Percentiles rank a stretch among this genome's conserved stretches.
Conservation (phyloP, 2,113 vertebrate species). For the Stigmatopora argus region DNA sequence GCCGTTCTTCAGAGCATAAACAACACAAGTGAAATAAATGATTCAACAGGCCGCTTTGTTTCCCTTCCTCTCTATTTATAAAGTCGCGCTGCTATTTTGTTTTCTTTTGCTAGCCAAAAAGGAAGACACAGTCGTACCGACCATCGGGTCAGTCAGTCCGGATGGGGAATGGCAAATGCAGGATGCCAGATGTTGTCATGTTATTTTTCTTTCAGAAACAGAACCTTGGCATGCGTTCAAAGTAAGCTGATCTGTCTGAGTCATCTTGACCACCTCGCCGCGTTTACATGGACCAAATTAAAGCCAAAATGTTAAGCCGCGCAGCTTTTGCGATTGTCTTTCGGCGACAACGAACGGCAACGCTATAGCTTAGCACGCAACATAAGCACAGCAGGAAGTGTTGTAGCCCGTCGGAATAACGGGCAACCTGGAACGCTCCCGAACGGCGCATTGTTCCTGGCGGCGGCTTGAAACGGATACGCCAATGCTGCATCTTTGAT, state of each 20-base stretch:
- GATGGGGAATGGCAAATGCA: too few species aligned
- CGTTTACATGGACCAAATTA: slow-evolving; percentile 24
- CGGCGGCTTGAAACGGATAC: slow-evolving; percentile 61
- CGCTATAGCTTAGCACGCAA: slow-evolving; percentile 3
- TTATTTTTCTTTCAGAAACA: slow-evolving; percentile 7
- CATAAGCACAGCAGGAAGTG: neutral
- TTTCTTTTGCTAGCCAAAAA: too few species aligned
- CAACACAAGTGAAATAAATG: too few species aligned
- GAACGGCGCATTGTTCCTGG: slow-evolving; percentile 36
- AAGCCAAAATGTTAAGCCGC: slow-evolving; percentile 24
- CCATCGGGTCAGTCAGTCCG: too few species aligned
- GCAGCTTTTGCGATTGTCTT: slow-evolving; percentile 12
- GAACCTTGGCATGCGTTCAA: slow-evolving; percentile 15
- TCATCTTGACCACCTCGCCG: slow-evolving; percentile 16
- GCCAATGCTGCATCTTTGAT: slow-evolving; percentile 69
- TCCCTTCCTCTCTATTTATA: too few species aligned
- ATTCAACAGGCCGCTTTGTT: too few species aligned
- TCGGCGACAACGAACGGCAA: slow-evolving; percentile 16
- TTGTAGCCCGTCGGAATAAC: neutral
- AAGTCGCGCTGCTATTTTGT: too few species aligned
- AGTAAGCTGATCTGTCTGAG: slow-evolving; percentile 27
- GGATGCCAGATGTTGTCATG: neutral
- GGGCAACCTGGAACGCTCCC: too few species aligned
- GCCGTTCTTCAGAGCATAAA: too few species aligned
- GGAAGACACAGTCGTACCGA: too few species aligned